Evolutionary conservation across 2,113 vertebrate species (phyloP), one percentile per base, ranked within the genome.

Genomic region (Arizona elegans): DNA sequence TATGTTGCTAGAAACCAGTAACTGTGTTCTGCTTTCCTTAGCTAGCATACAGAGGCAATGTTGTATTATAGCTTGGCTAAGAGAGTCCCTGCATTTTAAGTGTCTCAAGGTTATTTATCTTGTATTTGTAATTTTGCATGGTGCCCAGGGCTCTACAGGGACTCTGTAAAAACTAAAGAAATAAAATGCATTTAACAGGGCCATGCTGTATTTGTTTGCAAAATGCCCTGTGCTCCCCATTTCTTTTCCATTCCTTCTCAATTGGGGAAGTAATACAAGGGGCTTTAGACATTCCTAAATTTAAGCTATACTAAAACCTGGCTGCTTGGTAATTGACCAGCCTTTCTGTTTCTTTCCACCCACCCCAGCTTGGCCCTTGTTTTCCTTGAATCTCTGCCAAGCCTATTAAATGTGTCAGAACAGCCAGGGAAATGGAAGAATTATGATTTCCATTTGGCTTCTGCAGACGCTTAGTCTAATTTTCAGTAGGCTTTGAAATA

Each of bases 401-500:
- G 89, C 94, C 96, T 96, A 97, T 98, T 97, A 97, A 96, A 96
- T n/a, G 92, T 97, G 96, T 97, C 94, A 91, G 95, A 97, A 94
- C 95, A 93, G 88, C 93, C 93, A 93, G 93, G 95, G 94, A 95
- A 97, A 96, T 90, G 93, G 93, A 97, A 97, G 96, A 97, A 96
- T 97, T 97, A 97, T 65, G 93, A 95, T 96, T 97, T 98, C 97
- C 95, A 97, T 97, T 98, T 97, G 97, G 96, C 95, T 96, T 96
- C 94, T 92, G 94, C 1, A 92, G 95, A 90, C 85, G 53, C 95
- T 97, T 96, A 96, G 96, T 97, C 96, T 97, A 97, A 97, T 98
- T 97, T 97, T 96, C 87, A 90, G 94, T 93, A 65, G 95, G 95
- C 92, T 97, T 97, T 97, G 96, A 97, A 96, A 96, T 96, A 97